These are phyloP conservation scores for Podarcis siculus DNA, from an alignment of 2,797 vertebrate species.

Conservation along the genomic window DNA sequence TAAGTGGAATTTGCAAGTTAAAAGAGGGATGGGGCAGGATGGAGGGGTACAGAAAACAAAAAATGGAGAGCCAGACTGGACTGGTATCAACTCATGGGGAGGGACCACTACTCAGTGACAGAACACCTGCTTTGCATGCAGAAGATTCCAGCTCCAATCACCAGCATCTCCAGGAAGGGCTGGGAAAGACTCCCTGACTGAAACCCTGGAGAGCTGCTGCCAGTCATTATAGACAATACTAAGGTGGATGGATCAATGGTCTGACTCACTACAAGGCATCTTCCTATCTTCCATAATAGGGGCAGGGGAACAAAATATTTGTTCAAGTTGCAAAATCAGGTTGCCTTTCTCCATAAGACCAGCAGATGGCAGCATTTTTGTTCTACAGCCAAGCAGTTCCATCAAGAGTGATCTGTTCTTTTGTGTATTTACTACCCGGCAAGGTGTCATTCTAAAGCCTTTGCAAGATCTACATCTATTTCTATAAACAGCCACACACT, in stretches of 20 bases:
- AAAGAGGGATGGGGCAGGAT: not conserved
- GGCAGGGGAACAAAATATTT: no score
- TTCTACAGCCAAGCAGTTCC: not conserved
- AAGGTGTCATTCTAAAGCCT: not conserved
- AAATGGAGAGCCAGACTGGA: not conserved
- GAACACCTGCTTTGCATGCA: no score
- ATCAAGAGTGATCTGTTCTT: not conserved
- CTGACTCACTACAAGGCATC: no score
- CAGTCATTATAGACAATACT: no score
- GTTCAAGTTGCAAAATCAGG: not conserved
- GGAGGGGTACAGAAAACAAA: not conserved
- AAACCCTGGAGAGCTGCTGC: no score
- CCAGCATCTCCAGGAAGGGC: no score
- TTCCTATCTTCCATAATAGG: no score
- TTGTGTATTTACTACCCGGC: not conserved
- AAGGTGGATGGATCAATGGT: no score
- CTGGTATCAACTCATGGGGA: not conserved
- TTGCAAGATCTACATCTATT: no score
- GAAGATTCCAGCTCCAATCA: no score
- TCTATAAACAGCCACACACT: not conserved
- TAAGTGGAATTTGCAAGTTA: not conserved
- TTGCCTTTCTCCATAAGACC: not conserved
- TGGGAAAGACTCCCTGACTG: no score
- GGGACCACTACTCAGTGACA: not conserved
- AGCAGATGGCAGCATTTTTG: constrained; percentile 47